phyloP scores from a whole-genome alignment of 1,140 invertebrate species.

The Potamilus streckersoni region DNA sequence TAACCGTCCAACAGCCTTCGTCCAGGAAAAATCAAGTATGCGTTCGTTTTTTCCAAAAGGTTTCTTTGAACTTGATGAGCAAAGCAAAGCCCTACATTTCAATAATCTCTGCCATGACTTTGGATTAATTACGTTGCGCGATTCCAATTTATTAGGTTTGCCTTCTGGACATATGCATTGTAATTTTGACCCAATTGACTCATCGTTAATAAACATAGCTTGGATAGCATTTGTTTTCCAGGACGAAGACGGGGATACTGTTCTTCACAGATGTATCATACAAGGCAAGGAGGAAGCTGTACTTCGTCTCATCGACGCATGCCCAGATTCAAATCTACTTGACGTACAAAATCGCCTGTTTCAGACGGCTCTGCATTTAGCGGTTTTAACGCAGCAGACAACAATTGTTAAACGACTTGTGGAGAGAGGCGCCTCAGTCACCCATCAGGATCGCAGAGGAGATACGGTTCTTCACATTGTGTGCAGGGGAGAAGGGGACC shows the following conservation, averaged over 20 bases:
- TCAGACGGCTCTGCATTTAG: slow-evolving; percentile 78
- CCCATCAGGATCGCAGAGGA: slow-evolving; percentile 30
- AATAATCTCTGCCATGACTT: too few relatives aligned
- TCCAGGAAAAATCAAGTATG: too few relatives aligned
- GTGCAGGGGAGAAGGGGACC: slow-evolving; percentile 76
- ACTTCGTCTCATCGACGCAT: slow-evolving; percentile 18
- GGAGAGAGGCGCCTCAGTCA: slow-evolving; percentile 74
- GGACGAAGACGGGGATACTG: slow-evolving; percentile 17
- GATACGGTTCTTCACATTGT: slow-evolving; percentile 84
- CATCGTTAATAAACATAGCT: too few relatives aligned
- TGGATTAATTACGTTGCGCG: too few relatives aligned
- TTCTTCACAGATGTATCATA: slow-evolving; percentile 12
- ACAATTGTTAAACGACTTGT: slow-evolving; percentile 75
- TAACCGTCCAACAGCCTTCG: too few relatives aligned
- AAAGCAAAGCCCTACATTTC: too few relatives aligned
- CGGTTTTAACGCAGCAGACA: slow-evolving; percentile 76
- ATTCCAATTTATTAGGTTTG: too few relatives aligned
- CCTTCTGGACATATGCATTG: too few relatives aligned
- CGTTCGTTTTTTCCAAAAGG: too few relatives aligned
- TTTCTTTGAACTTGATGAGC: too few relatives aligned
- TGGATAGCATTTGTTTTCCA: too few relatives aligned
- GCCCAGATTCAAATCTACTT: slow-evolving; percentile 2
- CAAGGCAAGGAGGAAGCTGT: not conserved
- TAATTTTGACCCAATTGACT: too few relatives aligned
- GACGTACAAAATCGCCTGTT: slow-evolving; percentile 28